A percentile compares a stretch with the other conserved stretches of the same genome.
These are phyloP conservation scores for Dromas ardeola DNA, from an alignment of 2,113 vertebrate genomes.

Conservation along the genomic window DNA sequence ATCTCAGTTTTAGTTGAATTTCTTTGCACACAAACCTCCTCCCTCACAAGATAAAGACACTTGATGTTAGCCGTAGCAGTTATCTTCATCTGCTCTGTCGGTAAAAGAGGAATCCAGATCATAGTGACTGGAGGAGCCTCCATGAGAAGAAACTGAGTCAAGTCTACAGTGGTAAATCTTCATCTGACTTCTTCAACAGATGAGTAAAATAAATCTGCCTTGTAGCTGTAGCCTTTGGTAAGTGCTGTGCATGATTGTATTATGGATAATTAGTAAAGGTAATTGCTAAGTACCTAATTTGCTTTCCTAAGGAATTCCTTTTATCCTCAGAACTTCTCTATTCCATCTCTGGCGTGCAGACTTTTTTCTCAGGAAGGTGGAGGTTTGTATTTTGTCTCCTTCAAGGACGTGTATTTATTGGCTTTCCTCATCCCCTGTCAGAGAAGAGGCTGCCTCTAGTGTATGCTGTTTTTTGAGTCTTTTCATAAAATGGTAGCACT, in stretches of 20 bases:
- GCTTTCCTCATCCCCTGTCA: background rate
- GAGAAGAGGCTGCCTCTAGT: background rate
- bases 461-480: background rate
- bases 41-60: background rate
- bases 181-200: background rate
- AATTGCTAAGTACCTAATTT: background rate
- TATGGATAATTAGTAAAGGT: background rate
- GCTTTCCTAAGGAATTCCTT: background rate
- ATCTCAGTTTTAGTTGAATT: background rate
- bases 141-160: background rate
- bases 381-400: background rate
- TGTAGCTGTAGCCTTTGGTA: background rate
- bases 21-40: background rate
- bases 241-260: background rate
- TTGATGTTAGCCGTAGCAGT: background rate
- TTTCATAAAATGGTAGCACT: background rate
- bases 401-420: background rate
- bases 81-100: background rate
- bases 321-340: background rate
- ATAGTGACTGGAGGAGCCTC: background rate
- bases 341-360: rapidly evolving
- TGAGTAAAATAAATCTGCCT: background rate
- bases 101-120: background rate
- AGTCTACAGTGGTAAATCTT: background rate
- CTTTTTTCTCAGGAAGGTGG: background rate